Evolutionary conservation across 2,113 vertebrate species (phyloP).

Genomic region (Pelodiscus sinensis): DNA sequence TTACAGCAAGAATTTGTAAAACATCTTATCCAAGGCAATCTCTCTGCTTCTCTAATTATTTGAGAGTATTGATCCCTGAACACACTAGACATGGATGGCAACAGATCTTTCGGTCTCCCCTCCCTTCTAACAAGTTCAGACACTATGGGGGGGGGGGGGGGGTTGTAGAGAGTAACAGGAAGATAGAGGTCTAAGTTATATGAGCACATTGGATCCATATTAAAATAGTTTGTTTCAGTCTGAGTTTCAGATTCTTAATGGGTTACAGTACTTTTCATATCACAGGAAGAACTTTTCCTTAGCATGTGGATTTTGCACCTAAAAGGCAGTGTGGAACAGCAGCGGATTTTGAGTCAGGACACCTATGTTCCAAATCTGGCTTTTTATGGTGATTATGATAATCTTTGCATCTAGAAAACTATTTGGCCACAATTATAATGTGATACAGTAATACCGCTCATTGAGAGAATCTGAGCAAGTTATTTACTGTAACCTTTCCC

Average conservation of each 20-base stretch:
- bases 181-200: background rate
- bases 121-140: background rate
- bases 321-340: background rate
- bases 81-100: background rate
- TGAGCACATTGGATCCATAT: background rate
- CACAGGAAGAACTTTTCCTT: background rate
- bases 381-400: background rate
- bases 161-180: no score
- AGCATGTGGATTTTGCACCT: background rate
- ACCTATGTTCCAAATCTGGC: background rate
- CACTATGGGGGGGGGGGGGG: background rate
- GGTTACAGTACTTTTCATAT: rapidly evolving
- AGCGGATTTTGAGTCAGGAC: rapidly evolving
- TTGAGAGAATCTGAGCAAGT: background rate
- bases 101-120: background rate
- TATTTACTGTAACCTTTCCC: background rate
- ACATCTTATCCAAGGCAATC: background rate
- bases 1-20: background rate
- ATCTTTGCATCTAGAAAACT: background rate
- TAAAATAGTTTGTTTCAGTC: background rate
- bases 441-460: background rate
- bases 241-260: background rate
- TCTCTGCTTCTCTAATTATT: background rate
- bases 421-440: background rate
- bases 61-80: background rate